phyloP scores from a whole-genome alignment of 2,888 invertebrate genomes.

The Sesamia inferens region DNA sequence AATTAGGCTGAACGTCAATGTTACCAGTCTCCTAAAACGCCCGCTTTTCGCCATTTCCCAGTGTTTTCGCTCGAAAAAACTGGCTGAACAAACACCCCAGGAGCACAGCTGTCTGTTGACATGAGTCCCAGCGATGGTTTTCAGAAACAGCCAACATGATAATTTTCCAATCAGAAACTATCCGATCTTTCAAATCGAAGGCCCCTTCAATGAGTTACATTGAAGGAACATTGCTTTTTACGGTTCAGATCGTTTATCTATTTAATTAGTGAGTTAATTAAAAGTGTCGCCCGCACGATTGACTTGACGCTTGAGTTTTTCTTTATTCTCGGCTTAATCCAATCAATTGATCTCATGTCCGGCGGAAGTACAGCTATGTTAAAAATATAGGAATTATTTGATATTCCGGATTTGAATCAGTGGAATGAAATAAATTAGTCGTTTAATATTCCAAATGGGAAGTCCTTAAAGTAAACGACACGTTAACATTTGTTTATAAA shows the following conservation, averaged over 20 bases:
- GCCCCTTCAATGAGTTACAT: too few relatives aligned
- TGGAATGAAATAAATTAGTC: background rate
- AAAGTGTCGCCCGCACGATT: constrained; percentile 27
- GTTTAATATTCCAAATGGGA: background rate
- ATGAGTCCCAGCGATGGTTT: background rate
- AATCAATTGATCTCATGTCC: constrained; percentile 19
- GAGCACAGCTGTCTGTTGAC: too few relatives aligned
- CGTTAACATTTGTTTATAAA: too few relatives aligned
- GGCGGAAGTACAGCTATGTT: constrained; percentile 18
- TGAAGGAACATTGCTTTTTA: too few relatives aligned
- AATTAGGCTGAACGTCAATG: too few relatives aligned
- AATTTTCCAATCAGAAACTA: background rate
- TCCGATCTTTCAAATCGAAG: background rate
- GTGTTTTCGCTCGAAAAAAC: too few relatives aligned
- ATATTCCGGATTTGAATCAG: background rate
- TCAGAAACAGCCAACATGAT: background rate
- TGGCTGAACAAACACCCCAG: too few relatives aligned
- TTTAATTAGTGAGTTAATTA: constrained; percentile 16
- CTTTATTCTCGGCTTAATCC: constrained; percentile 19
- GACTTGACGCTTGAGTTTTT: constrained; percentile 1
- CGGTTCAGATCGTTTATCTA: background rate
- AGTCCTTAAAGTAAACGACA: too few relatives aligned
- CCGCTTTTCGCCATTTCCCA: too few relatives aligned
- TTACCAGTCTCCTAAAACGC: too few relatives aligned
- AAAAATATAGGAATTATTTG: background rate